Percentiles rank a stretch among this genome's conserved stretches.
These are phyloP conservation scores for Nyctibius grandis DNA, from an alignment of 2,797 vertebrate species.

Conservation along the genomic window DNA sequence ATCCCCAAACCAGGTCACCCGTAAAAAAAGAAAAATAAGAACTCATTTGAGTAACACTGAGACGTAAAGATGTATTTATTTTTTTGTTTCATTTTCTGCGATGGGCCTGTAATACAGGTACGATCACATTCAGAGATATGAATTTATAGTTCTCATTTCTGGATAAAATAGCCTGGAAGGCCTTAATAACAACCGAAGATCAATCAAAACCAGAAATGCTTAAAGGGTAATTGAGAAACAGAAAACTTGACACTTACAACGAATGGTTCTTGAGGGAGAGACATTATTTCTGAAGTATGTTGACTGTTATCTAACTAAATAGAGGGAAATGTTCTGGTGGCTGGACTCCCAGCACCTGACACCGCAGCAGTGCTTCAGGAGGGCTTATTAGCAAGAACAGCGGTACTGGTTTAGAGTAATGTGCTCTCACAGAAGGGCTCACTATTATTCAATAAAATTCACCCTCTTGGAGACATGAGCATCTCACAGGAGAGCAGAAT, in stretches of 20 bases:
- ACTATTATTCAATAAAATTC: background rate
- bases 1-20: background rate
- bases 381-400: background rate
- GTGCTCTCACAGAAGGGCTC: background rate
- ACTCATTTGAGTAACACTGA: background rate
- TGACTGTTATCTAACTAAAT: background rate
- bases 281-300: background rate
- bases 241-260: background rate
- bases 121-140: background rate
- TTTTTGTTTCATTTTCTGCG: background rate
- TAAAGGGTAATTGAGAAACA: slow-evolving; percentile 5
- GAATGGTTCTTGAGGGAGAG: background rate
- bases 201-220: slow-evolving; percentile 16
- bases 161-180: background rate
- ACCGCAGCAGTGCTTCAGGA: background rate
- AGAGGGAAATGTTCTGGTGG: background rate
- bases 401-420: background rate
- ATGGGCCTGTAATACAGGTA: background rate
- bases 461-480: background rate
- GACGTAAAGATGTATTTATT: background rate
- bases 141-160: background rate
- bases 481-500: background rate
- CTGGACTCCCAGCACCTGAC: background rate
- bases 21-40: background rate
- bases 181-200: background rate